Conservation (phyloP, 2,113 vertebrate genomes). For the Notothenia rossii region DNA sequence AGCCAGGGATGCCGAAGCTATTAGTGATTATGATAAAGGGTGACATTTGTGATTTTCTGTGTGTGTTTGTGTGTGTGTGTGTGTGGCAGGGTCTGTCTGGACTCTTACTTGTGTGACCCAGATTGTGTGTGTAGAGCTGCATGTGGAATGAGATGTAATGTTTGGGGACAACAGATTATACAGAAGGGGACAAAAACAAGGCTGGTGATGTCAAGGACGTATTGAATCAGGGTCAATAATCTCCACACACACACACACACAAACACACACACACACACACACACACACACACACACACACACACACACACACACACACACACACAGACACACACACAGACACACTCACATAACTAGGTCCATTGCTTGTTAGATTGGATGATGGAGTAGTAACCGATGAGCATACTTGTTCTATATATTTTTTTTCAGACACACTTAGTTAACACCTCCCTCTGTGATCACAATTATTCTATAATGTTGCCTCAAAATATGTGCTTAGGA, state of each 20-base stretch:
- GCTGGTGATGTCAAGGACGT: conserved; percentile 40
- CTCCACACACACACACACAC: not conserved
- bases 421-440: conserved; percentile 6
- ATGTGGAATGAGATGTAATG: conserved; percentile 50
- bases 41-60: conserved; percentile 42
- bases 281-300: not conserved
- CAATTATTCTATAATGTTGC: conserved; percentile 30
- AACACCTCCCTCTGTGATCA: conserved; percentile 13
- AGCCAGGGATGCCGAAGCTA: conserved; percentile 59
- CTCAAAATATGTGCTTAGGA: conserved; percentile 29
- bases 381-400: not conserved
- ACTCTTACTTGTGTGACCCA: conserved; percentile 63
- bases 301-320: not conserved
- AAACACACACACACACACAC: not conserved
- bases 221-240: conserved; percentile 27
- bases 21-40: conserved; percentile 66
- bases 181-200: conserved; percentile 29
- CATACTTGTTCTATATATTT: not conserved
- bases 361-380: no score
- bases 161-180: conserved; percentile 47
- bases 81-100: conserved; percentile 40
- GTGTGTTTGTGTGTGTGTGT: conserved; percentile 27
- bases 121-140: conserved; percentile 28
- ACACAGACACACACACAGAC: not conserved
- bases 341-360: no score